Percentiles rank a stretch among this genome's conserved stretches.
Conservation (phyloP, 2,797 vertebrate species). For the Hylomyscus alleni region DNA sequence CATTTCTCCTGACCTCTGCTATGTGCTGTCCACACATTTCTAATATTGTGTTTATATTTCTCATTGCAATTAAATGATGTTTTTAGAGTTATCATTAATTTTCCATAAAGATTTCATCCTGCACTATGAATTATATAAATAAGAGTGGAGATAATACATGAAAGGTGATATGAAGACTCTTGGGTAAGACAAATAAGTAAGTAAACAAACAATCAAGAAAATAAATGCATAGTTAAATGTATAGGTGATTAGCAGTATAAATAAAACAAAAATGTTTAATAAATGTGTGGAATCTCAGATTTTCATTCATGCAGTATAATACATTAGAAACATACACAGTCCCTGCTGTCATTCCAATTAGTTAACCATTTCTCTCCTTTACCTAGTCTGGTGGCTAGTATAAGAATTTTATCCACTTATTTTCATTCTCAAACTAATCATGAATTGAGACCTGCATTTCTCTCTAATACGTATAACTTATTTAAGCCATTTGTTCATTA, state of each 20-base stretch:
- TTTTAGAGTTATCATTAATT: too few species aligned
- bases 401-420: neutral
- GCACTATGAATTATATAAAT: too few species aligned
- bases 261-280: neutral
- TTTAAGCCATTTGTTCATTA: slow-evolving; percentile 65
- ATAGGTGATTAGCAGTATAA: neutral
- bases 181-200: neutral
- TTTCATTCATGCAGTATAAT: accelerated
- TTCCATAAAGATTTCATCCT: too few species aligned
- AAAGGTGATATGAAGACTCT: too few species aligned
- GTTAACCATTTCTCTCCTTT: slow-evolving; percentile 38
- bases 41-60: too few species aligned
- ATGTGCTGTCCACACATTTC: neutral
- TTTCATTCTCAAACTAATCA: slow-evolving; percentile 57
- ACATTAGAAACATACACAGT: neutral
- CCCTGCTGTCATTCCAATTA: neutral
- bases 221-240: too few species aligned
- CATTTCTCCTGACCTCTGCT: too few species aligned
- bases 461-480: neutral
- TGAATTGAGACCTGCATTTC: slow-evolving; percentile 65
- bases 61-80: too few species aligned
- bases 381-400: neutral
- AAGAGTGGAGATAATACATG: too few species aligned
- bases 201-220: neutral
- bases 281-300: neutral